Evolutionary conservation across 2,113 vertebrate genomes (phyloP), one percentile per base, ranked within the genome.

Genomic region (Athene cunicularia): DNA sequence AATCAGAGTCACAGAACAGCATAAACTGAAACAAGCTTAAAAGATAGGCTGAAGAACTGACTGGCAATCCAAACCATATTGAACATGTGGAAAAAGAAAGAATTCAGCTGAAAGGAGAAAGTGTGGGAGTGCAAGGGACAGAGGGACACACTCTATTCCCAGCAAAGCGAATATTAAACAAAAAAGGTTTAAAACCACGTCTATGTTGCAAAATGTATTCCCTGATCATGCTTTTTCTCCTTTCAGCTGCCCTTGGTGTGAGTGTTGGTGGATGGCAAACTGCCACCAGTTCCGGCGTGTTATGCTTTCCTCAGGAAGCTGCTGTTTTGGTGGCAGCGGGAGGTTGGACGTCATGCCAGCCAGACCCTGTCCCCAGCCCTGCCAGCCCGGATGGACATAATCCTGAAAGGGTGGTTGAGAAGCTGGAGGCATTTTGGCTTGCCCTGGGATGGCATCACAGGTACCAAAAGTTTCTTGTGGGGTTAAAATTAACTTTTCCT

Each of bases 301-400:
- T 35, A 14, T 39, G 14, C 35, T 89, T 72, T 28, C 47, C 13
- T 75, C 2, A 1, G 39, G 56, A 79, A 86, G 47, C 30, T 63
- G 37, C 28, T 63, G 52, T 14, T 80, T 59, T 33, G 67, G 41
- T 49, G 70, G 22, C 53, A 64, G 24, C 0, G 1, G 13, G 55
- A 77, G 28, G 33, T 9, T 56, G 63, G 22, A n/a, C 0, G 2
- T 39, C 27, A 7, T 2, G 6, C 5, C 0, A 1, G 33, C 14
- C 67, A 39, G 20, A 80, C 6, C 16, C 19, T 19, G 5, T 55
- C 27, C 60, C 64, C 55, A 77, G 24, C 20, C 12, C 30, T 79
- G 37, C 33, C 20, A 30, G 3, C 16, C 45, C 0, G 2, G 28
- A 17, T 5, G 17, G 9, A 37, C 37, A 60, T 8, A 9, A 66